Conservation (phyloP, 2,888 invertebrate species). For the Linhomoeus sp. region DNA sequence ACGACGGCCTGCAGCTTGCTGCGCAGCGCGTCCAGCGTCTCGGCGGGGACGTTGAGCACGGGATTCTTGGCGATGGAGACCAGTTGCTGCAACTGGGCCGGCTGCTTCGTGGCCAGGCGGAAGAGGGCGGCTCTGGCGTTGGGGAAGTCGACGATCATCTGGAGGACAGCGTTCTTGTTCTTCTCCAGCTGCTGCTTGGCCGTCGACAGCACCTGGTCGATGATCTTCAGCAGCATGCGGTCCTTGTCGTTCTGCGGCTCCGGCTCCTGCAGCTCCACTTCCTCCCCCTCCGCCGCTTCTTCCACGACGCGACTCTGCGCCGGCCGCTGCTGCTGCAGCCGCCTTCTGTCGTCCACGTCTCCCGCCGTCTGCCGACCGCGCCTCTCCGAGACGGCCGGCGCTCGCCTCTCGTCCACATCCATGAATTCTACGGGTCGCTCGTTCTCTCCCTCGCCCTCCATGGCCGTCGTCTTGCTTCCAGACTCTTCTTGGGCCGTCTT, state of each 20-base stretch:
- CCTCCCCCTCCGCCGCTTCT: background rate
- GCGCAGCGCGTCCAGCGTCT: background rate
- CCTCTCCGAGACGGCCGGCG: background rate
- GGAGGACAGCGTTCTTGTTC: background rate
- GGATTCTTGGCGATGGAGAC: conserved; percentile 4
- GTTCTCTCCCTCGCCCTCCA: background rate
- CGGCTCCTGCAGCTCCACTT: background rate
- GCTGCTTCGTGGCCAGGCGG: conserved; percentile 2
- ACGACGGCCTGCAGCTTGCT: background rate
- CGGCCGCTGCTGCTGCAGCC: background rate
- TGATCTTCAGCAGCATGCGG: background rate
- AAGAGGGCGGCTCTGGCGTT: conserved; percentile 3
- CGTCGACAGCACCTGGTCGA: background rate
- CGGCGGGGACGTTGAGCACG: background rate
- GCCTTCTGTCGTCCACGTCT: background rate
- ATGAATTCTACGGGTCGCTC: background rate
- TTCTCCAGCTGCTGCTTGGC: background rate
- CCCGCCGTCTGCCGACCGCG: background rate
- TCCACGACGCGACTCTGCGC: background rate
- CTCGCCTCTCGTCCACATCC: background rate
- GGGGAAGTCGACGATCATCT: conserved; percentile 1
- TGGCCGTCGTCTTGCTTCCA: background rate
- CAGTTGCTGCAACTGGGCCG: conserved; percentile 4
- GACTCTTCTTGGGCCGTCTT: background rate
- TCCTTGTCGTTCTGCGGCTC: background rate